Percentiles rank a stretch among this genome's conserved stretches.
These are phyloP conservation scores for Campylomormyrus tamandua DNA, from an alignment of 2,113 vertebrate species.

Conservation along the genomic window DNA sequence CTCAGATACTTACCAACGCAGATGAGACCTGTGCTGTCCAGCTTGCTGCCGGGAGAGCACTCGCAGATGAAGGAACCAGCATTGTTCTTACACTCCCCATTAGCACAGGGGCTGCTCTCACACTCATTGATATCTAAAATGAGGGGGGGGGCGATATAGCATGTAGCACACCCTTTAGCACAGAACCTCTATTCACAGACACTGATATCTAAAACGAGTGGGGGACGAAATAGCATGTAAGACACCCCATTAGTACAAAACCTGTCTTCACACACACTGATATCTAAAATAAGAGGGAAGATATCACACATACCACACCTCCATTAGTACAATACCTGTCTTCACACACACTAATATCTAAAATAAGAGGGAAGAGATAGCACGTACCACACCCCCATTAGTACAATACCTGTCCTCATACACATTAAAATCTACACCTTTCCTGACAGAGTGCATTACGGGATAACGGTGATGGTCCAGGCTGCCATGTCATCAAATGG, in stretches of 20 bases:
- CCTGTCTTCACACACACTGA: slow-evolving; percentile 48
- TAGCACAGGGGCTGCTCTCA: slow-evolving; percentile 70
- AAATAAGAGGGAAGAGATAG: slow-evolving; percentile 21
- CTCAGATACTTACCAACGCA: slow-evolving; percentile 62
- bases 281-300: slow-evolving; percentile 51
- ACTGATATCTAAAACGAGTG: slow-evolving; percentile 61
- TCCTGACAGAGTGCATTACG: background rate
- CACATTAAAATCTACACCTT: background rate
- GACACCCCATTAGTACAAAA: background rate
- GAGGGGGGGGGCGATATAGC: background rate
- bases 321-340: too few species aligned
- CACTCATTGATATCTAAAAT: slow-evolving; percentile 75
- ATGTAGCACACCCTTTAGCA: background rate
- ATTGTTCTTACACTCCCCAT: slow-evolving; percentile 72
- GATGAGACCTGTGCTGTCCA: slow-evolving; percentile 67
- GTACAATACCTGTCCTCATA: too few species aligned
- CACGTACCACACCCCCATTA: background rate
- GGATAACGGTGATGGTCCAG: background rate
- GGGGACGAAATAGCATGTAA: background rate
- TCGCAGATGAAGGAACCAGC: slow-evolving; percentile 73
- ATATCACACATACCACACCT: background rate
- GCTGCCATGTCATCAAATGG: slow-evolving; percentile 8
- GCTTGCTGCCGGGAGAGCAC: slow-evolving; percentile 68
- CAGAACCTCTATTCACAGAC: background rate
- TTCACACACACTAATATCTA: slow-evolving; percentile 58